Evolutionary conservation across 2,888 invertebrate species (phyloP).

Genomic region (Nowickia ferox): DNA sequence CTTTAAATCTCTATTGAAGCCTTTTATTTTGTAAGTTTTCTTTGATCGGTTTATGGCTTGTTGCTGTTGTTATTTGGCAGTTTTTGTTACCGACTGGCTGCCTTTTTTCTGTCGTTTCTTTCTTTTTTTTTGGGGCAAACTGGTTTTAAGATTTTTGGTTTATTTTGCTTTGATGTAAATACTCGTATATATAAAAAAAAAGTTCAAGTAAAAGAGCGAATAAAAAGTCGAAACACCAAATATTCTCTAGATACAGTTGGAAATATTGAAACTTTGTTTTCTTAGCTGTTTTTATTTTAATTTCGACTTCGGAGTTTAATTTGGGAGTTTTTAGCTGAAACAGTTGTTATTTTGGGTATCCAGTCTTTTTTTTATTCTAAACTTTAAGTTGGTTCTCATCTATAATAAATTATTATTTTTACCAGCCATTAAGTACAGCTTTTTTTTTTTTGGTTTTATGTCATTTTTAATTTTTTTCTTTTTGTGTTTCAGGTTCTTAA

Average conservation of each 20-base stretch:
- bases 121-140: constrained; percentile 78
- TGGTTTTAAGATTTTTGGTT: constrained; percentile 79
- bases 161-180: constrained; percentile 72
- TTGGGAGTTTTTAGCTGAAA: constrained; percentile 8
- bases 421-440: constrained; percentile 56
- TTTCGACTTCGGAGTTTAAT: constrained; percentile 37
- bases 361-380: constrained; percentile 24
- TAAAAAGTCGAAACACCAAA: constrained; percentile 51
- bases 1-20: constrained; percentile 64
- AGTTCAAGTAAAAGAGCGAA: constrained; percentile 50
- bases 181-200: too few species aligned
- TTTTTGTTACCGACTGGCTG: constrained; percentile 71
- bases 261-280: constrained; percentile 65
- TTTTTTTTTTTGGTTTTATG: constrained; percentile 35
- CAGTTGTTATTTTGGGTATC: neutral
- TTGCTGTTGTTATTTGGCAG: constrained; percentile 70
- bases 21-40: constrained; percentile 67
- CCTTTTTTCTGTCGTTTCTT: constrained; percentile 65
- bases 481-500: constrained; percentile 73
- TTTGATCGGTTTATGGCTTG: constrained; percentile 68
- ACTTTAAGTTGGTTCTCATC: constrained; percentile 33
- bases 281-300: constrained; percentile 70
- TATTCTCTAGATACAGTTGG: constrained; percentile 53
- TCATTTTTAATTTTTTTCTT: constrained; percentile 61
- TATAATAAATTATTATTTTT: constrained; percentile 32